Conservation (phyloP, 1,140 invertebrate species). For the Calephelis nemesis region DNA sequence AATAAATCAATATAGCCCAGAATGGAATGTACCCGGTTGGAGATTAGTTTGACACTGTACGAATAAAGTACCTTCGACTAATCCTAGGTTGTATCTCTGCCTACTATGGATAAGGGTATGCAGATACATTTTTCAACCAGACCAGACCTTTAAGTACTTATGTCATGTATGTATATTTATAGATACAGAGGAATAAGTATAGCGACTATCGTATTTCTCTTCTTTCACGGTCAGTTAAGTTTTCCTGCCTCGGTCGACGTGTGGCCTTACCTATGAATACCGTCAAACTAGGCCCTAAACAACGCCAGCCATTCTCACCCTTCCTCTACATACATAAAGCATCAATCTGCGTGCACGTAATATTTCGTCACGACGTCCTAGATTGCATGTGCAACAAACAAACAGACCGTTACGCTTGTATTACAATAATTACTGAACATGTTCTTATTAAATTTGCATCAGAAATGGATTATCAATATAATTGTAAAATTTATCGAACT, state of each 20-base stretch:
- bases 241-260: neutral
- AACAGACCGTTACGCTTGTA: constrained; percentile 36
- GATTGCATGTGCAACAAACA: constrained; percentile 25
- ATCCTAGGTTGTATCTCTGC: too few relatives aligned
- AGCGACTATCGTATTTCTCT: neutral
- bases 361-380: constrained; percentile 25
- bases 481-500: too few relatives aligned
- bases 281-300: neutral
- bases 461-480: constrained; percentile 1
- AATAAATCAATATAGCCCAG: too few relatives aligned
- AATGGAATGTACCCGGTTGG: too few relatives aligned
- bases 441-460: constrained; percentile 4
- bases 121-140: too few relatives aligned
- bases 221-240: neutral
- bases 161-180: neutral
- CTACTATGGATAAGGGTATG: too few relatives aligned
- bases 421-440: constrained; percentile 22
- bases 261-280: neutral
- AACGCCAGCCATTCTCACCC: neutral
- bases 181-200: neutral
- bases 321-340: neutral
- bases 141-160: too few relatives aligned
- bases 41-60: too few relatives aligned
- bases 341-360: neutral
- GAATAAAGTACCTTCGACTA: too few relatives aligned